Conservation (phyloP, 2,888 invertebrate species). For the Brachylomia viminalis region DNA sequence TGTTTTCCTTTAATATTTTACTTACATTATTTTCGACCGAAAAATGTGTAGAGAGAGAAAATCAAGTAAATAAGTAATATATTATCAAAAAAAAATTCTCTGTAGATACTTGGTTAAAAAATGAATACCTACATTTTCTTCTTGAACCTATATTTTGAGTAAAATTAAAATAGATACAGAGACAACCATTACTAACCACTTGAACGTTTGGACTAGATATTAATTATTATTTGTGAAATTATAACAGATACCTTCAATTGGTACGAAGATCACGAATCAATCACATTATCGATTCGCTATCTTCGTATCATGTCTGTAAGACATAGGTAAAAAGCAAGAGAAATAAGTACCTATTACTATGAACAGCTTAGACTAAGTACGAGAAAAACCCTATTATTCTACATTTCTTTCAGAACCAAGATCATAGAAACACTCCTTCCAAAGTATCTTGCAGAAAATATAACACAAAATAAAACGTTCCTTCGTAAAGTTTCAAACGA, state of each 20-base stretch:
- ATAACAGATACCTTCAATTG: neutral
- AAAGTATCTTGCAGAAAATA: slow-evolving; percentile 26
- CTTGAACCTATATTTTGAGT: neutral
- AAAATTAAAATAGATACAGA: neutral
- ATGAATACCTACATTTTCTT: neutral
- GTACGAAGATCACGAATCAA: no score
- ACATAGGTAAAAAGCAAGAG: neutral
- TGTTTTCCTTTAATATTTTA: slow-evolving; percentile 2
- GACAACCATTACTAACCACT: no score
- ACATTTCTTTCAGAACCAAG: slow-evolving; percentile 8
- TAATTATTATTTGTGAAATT: neutral
- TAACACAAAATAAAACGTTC: slow-evolving; percentile 45
- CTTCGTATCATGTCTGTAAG: neutral
- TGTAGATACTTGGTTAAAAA: neutral
- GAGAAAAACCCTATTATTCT: neutral
- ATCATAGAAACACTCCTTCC: slow-evolving; percentile 1
- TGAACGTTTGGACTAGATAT: no score
- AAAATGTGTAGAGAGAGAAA: neutral
- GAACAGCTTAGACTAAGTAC: no score
- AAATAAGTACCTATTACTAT: neutral
- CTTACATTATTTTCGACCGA: neutral
- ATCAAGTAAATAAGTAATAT: neutral
- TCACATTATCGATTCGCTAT: no score
- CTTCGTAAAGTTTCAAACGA: slow-evolving; percentile 56
- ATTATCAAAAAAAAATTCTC: neutral